phyloP scores from a whole-genome alignment of 2,888 invertebrate species.

The Trachelus tabidus region DNA sequence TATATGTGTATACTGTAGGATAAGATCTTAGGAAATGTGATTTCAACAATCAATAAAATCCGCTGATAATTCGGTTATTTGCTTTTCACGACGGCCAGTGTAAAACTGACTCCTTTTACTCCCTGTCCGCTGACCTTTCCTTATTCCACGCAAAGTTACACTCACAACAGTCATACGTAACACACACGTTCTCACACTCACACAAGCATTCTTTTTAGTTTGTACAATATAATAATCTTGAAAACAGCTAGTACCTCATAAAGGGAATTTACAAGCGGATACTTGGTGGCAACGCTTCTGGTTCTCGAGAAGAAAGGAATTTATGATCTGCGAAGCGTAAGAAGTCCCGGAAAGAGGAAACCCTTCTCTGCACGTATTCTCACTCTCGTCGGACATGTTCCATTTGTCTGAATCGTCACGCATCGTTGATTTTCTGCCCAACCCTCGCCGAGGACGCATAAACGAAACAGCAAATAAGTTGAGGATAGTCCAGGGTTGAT shows the following conservation, averaged over 20 bases:
- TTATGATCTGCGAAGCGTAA: conserved; percentile 25
- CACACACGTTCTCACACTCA: too few species aligned
- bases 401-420: conserved; percentile 38
- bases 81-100: too few species aligned
- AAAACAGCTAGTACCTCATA: neutral
- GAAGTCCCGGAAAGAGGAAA: neutral
- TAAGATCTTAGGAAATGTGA: too few species aligned
- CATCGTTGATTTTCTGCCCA: conserved; percentile 44
- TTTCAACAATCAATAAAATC: too few species aligned
- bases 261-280: neutral
- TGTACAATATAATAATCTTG: neutral
- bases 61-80: too few species aligned
- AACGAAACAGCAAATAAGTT: conserved; percentile 47
- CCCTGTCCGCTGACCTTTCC: too few species aligned
- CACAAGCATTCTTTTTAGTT: too few species aligned
- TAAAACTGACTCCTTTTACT: too few species aligned
- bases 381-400: neutral
- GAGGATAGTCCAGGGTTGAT: neutral
- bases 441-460: conserved; percentile 34
- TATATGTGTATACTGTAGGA: too few species aligned
- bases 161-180: too few species aligned
- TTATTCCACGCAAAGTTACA: too few species aligned
- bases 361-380: neutral
- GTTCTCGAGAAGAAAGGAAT: conserved; percentile 4
- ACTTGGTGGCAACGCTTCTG: neutral